These are phyloP conservation scores for Struthio camelus DNA, from an alignment of 2,113 vertebrate species.

Conservation along the genomic window DNA sequence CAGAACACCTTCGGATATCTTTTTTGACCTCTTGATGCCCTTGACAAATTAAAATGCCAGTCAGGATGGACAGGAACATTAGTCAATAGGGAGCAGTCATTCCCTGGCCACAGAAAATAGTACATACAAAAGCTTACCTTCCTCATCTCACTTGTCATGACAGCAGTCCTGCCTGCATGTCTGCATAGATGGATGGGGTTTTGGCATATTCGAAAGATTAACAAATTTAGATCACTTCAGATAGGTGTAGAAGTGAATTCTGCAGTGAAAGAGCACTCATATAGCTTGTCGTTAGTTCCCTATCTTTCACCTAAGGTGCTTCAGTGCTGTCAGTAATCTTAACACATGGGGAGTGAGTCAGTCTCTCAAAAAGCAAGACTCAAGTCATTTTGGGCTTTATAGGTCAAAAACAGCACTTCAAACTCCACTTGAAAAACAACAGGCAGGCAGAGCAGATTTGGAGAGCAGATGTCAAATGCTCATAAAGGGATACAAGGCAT, in stretches of 20 bases:
- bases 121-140: neutral
- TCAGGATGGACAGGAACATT: conserved; percentile 42
- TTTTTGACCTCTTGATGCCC: conserved; percentile 54
- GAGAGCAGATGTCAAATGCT: conserved; percentile 65
- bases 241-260: conserved; percentile 38
- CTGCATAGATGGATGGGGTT: conserved; percentile 3
- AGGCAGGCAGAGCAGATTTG: conserved; percentile 49
- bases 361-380: conserved; percentile 47
- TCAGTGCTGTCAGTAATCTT: conserved; percentile 54
- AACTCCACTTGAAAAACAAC: conserved; percentile 56
- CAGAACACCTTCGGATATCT: conserved; percentile 56
- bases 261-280: conserved; percentile 1
- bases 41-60: conserved; percentile 67
- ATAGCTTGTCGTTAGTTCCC: conserved; percentile 47
- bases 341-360: conserved; percentile 45
- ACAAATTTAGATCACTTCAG: conserved; percentile 47
- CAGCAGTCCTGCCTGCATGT: neutral
- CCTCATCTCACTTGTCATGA: conserved; percentile 14
- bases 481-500: conserved; percentile 41
- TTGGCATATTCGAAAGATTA: conserved; percentile 35
- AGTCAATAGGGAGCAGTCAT: conserved; percentile 1
- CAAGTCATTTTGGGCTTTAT: conserved; percentile 60
- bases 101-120: neutral
- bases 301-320: conserved; percentile 25
- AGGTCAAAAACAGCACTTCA: conserved; percentile 63